Percentiles rank a stretch among this genome's conserved stretches.
Conservation (phyloP, 2,888 invertebrate species). For the Mayetiola destructor region DNA sequence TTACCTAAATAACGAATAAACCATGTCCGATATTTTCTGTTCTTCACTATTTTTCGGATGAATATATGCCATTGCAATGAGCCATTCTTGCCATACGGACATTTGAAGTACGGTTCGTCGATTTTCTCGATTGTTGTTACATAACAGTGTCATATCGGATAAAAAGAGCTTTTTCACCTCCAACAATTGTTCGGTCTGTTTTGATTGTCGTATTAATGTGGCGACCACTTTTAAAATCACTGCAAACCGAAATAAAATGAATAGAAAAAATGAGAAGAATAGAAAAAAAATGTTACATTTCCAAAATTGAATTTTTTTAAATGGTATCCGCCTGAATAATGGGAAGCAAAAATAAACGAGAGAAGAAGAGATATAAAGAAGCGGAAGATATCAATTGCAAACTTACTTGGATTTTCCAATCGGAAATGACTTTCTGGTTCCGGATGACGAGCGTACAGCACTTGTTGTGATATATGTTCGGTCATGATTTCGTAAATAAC, state of each 20-base stretch:
- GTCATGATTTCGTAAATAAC: slow-evolving; percentile 97
- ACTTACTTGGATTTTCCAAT: slow-evolving; percentile 90
- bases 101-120: slow-evolving; percentile 93
- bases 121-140: slow-evolving; percentile 95
- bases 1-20: slow-evolving; percentile 72
- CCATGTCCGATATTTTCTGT: slow-evolving; percentile 94
- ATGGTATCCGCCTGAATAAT: slow-evolving; percentile 11
- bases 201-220: slow-evolving; percentile 89
- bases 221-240: slow-evolving; percentile 99
- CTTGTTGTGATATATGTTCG: slow-evolving; percentile 91
- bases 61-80: slow-evolving; percentile 96
- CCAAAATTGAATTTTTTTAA: background rate
- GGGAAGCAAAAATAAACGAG: slow-evolving; percentile 16
- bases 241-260: slow-evolving; percentile 33
- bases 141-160: slow-evolving; percentile 94
- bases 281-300: background rate
- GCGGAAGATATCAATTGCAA: slow-evolving; percentile 6
- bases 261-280: slow-evolving; percentile 27
- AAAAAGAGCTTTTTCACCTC: slow-evolving; percentile 94
- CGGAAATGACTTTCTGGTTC: slow-evolving; percentile 91
- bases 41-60: slow-evolving; percentile 91
- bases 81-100: slow-evolving; percentile 99
- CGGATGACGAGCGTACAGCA: slow-evolving; percentile 82
- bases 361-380: slow-evolving; percentile 6
- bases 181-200: slow-evolving; percentile 76